phyloP scores from a whole-genome alignment of 1,140 invertebrate species.

The Hetaerina americana region DNA sequence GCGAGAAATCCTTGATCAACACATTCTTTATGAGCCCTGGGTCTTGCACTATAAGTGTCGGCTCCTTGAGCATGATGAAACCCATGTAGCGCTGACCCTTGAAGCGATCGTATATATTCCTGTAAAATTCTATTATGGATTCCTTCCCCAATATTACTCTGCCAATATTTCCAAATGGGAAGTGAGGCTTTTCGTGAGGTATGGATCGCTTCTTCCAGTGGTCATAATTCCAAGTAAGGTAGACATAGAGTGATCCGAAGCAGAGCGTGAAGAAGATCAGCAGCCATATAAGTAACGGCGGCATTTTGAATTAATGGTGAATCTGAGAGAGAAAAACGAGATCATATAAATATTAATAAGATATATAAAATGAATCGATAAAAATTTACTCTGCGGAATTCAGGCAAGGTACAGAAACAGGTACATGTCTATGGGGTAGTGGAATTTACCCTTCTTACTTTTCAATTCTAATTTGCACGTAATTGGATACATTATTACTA shows the following conservation, averaged over 20 bases:
- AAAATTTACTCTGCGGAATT: no score
- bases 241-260: constrained; percentile 17
- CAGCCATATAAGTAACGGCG: neutral
- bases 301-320: no score
- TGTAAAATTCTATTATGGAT: constrained; percentile 2
- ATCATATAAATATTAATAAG: no score
- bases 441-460: no score
- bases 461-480: no score
- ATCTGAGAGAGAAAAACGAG: no score
- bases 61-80: constrained; percentile 33
- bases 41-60: constrained; percentile 32
- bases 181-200: constrained; percentile 24
- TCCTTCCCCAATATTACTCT: neutral
- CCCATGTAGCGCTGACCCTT: constrained; percentile 23
- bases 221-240: constrained; percentile 21
- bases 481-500: no score
- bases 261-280: neutral
- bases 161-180: constrained; percentile 33
- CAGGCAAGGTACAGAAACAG: no score
- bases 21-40: constrained; percentile 33
- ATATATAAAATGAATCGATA: no score
- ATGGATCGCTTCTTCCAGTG: constrained; percentile 26
- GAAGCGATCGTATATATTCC: constrained; percentile 17
- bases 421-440: no score
- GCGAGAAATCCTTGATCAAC: constrained; percentile 32